These are phyloP conservation scores for Atta texana DNA, from an alignment of 1,140 invertebrate genomes.

Conservation along the genomic window DNA sequence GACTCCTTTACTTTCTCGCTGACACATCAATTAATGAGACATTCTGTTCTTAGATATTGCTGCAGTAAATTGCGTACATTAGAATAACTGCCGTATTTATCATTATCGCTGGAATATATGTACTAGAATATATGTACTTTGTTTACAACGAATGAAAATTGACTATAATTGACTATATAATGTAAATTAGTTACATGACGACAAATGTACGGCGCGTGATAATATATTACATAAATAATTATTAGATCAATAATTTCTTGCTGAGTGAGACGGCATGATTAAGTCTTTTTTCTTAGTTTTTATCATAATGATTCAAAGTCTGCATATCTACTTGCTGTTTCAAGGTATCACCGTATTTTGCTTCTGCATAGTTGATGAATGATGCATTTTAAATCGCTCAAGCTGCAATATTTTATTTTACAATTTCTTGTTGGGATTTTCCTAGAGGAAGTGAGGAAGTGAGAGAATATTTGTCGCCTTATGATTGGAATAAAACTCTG, in stretches of 20 bases:
- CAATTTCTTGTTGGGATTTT: slow-evolving; percentile 13
- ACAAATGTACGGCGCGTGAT: neutral
- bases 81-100: neutral
- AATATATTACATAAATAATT: slow-evolving; percentile 33
- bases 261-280: neutral
- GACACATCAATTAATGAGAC: neutral
- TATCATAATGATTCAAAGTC: slow-evolving; percentile 40
- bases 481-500: neutral
- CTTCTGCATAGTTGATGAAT: slow-evolving; percentile 33
- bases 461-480: neutral
- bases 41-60: neutral
- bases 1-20: neutral
- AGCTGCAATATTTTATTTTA: slow-evolving; percentile 19
- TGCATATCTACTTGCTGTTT: neutral
- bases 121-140: slow-evolving; percentile 3
- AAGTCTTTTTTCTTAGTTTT: neutral
- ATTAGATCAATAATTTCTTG: slow-evolving; percentile 32
- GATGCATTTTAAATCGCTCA: slow-evolving; percentile 4
- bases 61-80: neutral
- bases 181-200: slow-evolving; percentile 1
- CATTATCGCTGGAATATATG: slow-evolving; percentile 19
- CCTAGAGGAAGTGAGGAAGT: too few relatives aligned
- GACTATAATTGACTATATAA: slow-evolving; percentile 11
- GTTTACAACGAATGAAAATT: slow-evolving; percentile 31
- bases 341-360: slow-evolving; percentile 24